These are phyloP conservation scores for Tubulanus polymorphus DNA, from an alignment of 2,888 invertebrate species.

Conservation along the genomic window DNA sequence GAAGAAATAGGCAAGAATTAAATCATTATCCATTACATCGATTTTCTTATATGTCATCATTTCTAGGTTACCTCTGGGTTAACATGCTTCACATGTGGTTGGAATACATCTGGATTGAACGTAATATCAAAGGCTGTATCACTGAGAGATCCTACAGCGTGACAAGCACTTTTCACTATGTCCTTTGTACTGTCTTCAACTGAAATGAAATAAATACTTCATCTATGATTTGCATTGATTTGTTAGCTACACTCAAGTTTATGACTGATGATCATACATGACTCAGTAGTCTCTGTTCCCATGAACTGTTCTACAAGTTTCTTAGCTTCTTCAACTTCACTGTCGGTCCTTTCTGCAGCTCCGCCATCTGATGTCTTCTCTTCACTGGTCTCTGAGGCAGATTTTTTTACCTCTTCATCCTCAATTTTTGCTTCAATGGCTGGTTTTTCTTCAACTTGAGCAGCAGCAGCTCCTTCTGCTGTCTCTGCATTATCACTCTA, in stretches of 20 bases:
- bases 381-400: conserved; percentile 5
- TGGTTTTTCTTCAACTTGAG: too few relatives aligned
- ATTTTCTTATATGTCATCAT: too few relatives aligned
- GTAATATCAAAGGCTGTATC: conserved; percentile 95
- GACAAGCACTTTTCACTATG: conserved; percentile 79
- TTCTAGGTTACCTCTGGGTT: conserved; percentile 64
- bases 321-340: conserved; percentile 76
- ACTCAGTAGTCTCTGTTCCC: conserved; percentile 68
- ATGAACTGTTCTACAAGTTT: conserved; percentile 87
- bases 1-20: too few relatives aligned
- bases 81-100: conserved; percentile 84
- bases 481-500: too few relatives aligned
- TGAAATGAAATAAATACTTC: conserved; percentile 49
- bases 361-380: conserved; percentile 1
- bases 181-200: conserved; percentile 84
- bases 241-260: too few relatives aligned
- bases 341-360: too few relatives aligned
- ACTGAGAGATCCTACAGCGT: conserved; percentile 88
- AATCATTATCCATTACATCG: too few relatives aligned
- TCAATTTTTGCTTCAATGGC: too few relatives aligned
- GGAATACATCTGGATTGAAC: conserved; percentile 98
- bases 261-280: conserved; percentile 60
- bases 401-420: conserved; percentile 19
- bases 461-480: too few relatives aligned
- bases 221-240: too few relatives aligned